Conservation (phyloP, 2,113 vertebrate species). For the Columba janthina region DNA sequence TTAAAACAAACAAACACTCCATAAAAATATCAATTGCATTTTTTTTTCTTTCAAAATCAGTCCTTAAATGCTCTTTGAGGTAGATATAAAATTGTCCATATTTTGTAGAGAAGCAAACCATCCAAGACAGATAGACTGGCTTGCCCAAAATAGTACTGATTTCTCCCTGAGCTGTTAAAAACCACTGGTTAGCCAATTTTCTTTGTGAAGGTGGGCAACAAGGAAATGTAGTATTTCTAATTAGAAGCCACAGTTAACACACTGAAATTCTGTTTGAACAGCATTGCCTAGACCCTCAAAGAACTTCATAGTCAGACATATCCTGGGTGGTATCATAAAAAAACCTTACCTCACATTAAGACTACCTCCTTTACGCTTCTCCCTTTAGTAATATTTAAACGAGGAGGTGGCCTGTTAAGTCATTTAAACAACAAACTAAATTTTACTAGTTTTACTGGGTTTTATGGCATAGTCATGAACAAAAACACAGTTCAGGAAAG, state of each 20-base stretch:
- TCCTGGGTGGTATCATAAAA: background rate
- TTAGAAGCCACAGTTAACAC: background rate
- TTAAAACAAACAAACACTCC: background rate
- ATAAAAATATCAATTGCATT: background rate
- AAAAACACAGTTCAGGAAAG: background rate
- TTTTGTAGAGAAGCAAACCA: background rate
- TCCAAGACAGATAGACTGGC: background rate
- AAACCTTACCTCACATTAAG: background rate
- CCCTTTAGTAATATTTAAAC: background rate
- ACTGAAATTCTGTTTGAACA: slow-evolving; percentile 23
- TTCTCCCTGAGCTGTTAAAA: slow-evolving; percentile 12
- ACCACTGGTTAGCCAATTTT: slow-evolving; percentile 14
- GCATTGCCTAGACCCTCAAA: background rate
- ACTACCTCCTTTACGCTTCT: background rate
- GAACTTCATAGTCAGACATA: background rate
- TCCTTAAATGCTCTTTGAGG: background rate
- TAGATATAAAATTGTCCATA: background rate
- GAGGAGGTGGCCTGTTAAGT: background rate
- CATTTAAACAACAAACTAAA: background rate
- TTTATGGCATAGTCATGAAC: background rate
- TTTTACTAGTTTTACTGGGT: background rate
- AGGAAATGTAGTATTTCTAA: background rate
- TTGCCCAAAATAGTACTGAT: slow-evolving; percentile 2
- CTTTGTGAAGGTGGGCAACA: background rate
- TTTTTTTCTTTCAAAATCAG: background rate